Evolutionary conservation across 2,888 invertebrate genomes (phyloP).

Genomic region (Melanotus villosus): DNA sequence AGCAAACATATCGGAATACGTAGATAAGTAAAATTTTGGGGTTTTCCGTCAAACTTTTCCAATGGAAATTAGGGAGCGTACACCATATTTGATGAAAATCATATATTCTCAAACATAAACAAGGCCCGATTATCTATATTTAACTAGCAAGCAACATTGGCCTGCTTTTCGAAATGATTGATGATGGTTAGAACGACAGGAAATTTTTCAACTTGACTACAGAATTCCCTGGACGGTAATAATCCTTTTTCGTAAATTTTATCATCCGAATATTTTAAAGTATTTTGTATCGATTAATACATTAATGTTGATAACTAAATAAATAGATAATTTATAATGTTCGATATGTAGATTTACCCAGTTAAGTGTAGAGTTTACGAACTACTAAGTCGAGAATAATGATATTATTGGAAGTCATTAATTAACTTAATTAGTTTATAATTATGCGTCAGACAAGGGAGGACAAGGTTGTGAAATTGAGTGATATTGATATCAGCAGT

Average conservation of each 20-base stretch:
- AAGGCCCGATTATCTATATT: slow-evolving; percentile 34
- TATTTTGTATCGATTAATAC: background rate
- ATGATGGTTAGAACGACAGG: slow-evolving; percentile 33
- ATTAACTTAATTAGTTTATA: too few species aligned
- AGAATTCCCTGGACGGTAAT: background rate
- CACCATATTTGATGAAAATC: slow-evolving; percentile 25
- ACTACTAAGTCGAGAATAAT: too few species aligned
- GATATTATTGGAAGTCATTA: too few species aligned
- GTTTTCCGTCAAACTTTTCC: slow-evolving; percentile 26
- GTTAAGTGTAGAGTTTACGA: too few species aligned
- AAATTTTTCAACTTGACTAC: slow-evolving; percentile 25
- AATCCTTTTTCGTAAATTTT: background rate
- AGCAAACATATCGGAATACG: too few species aligned
- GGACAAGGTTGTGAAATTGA: too few species aligned
- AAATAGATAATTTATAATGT: too few species aligned
- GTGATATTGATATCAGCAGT: background rate
- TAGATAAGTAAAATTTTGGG: too few species aligned
- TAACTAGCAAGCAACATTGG: slow-evolving; percentile 26
- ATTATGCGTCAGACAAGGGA: too few species aligned
- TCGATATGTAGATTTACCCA: too few species aligned
- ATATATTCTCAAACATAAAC: slow-evolving; percentile 30
- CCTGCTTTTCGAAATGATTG: slow-evolving; percentile 39
- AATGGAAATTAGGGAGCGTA: slow-evolving; percentile 30
- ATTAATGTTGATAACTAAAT: too few species aligned
- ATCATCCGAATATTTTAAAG: background rate